These are phyloP conservation scores for Belonocnema kinseyi DNA, from an alignment of 1,140 invertebrate genomes.

Conservation along the genomic window DNA sequence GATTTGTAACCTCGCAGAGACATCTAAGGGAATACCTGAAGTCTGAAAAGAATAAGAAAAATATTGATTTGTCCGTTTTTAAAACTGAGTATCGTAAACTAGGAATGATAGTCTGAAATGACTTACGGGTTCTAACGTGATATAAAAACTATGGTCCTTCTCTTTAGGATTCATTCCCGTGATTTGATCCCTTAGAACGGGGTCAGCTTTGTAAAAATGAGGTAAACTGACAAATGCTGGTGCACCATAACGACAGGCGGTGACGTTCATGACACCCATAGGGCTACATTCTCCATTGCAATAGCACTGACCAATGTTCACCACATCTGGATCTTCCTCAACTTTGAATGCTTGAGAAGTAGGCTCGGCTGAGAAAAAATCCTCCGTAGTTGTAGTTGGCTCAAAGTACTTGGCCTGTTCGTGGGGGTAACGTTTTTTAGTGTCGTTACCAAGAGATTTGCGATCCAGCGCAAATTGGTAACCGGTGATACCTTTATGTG, in stretches of 20 bases:
- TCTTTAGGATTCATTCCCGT: constrained; percentile 78
- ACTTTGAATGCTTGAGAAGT: constrained; percentile 45
- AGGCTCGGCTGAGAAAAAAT: constrained; percentile 64
- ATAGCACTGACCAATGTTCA: constrained; percentile 81
- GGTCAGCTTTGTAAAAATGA: constrained; percentile 83
- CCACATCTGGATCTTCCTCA: constrained; percentile 74
- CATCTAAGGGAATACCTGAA: constrained; percentile 84
- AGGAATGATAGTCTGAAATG: constrained; percentile 5
- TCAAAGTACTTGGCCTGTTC: constrained; percentile 70
- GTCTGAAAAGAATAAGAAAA: constrained; percentile 74
- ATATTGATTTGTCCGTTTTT: constrained; percentile 32
- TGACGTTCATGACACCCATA: constrained; percentile 78
- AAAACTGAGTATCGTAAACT: neutral
- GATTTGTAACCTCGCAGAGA: constrained; percentile 85
- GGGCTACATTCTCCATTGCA: constrained; percentile 84
- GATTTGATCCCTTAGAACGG: constrained; percentile 74
- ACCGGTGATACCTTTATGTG: constrained; percentile 62
- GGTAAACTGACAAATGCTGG: constrained; percentile 83
- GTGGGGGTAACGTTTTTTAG: constrained; percentile 65
- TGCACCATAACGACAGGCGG: constrained; percentile 76
- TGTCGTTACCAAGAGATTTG: constrained; percentile 70
- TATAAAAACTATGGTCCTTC: constrained; percentile 77
- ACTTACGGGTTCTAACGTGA: constrained; percentile 81
- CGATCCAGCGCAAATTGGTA: constrained; percentile 68
- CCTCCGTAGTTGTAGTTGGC: constrained; percentile 66